Conservation (phyloP, 2,888 invertebrate species). For the Trichogramma evanescens region DNA sequence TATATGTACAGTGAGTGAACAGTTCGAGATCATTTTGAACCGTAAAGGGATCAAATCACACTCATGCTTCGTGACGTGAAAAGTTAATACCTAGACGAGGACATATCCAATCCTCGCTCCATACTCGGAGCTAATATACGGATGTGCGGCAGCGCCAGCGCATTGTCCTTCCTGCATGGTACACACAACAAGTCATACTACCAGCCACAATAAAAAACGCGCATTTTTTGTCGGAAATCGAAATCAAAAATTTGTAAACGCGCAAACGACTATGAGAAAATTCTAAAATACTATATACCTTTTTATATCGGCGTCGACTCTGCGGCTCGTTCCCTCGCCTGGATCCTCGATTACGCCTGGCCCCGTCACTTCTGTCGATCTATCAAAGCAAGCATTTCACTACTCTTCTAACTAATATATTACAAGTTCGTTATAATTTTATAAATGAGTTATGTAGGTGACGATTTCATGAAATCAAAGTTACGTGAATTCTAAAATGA, state of each 20-base stretch:
- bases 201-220: not conserved
- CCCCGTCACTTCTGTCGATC: slow-evolving; percentile 31
- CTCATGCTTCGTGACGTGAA: not conserved
- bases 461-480: not conserved
- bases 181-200: slow-evolving; percentile 36
- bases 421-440: slow-evolving; percentile 3
- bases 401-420: slow-evolving; percentile 28
- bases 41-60: too few species aligned
- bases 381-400: slow-evolving; percentile 41
- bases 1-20: not conserved
- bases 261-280: not conserved
- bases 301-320: not conserved
- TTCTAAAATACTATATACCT: slow-evolving; percentile 7
- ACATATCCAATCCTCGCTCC: slow-evolving; percentile 67
- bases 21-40: too few species aligned
- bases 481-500: not conserved
- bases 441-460: not conserved
- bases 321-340: slow-evolving; percentile 32
- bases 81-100: slow-evolving; percentile 44
- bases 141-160: slow-evolving; percentile 73
- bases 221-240: too few species aligned
- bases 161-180: slow-evolving; percentile 57
- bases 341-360: slow-evolving; percentile 27
- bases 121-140: slow-evolving; percentile 75
- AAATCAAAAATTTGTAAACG: not conserved